phyloP scores from a whole-genome alignment of 2,797 vertebrate species.

The Vultur gryphus region DNA sequence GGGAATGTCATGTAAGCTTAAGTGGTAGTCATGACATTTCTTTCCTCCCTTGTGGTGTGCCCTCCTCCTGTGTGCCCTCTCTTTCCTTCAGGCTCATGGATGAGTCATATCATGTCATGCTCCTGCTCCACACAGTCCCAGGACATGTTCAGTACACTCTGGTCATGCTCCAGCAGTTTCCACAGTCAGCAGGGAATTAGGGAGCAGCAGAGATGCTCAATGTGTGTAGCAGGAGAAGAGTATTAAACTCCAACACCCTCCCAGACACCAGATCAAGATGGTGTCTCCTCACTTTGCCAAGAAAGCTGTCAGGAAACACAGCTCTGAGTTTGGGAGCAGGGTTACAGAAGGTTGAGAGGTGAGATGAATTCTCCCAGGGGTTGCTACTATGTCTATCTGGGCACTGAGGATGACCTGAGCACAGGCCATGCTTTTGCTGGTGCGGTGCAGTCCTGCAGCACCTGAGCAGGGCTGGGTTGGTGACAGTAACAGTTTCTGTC shows the following conservation, averaged over 20 bases:
- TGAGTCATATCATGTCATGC: not conserved
- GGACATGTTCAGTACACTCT: not conserved
- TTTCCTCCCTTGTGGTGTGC: not conserved
- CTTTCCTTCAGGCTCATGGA: not conserved
- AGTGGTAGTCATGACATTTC: not conserved
- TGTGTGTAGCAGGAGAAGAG: not conserved
- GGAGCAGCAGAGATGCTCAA: not conserved
- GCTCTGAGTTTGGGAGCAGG: not conserved
- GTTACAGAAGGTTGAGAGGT: not conserved
- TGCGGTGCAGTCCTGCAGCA: not conserved
- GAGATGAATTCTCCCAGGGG: not conserved
- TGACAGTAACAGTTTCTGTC: not conserved
- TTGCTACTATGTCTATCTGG: not conserved
- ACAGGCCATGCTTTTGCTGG: not conserved
- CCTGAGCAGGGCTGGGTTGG: rapidly evolving
- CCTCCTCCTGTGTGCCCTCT: not conserved
- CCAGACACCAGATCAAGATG: not conserved
- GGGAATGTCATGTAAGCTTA: not conserved
- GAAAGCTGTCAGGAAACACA: not conserved
- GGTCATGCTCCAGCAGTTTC: not conserved
- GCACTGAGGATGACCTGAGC: not conserved
- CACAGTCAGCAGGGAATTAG: not conserved
- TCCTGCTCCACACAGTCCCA: not conserved
- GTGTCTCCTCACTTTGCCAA: not conserved
- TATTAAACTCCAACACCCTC: not conserved